phyloP scores from a whole-genome alignment of 1,140 invertebrate species.

The Lepidurus couesii region DNA sequence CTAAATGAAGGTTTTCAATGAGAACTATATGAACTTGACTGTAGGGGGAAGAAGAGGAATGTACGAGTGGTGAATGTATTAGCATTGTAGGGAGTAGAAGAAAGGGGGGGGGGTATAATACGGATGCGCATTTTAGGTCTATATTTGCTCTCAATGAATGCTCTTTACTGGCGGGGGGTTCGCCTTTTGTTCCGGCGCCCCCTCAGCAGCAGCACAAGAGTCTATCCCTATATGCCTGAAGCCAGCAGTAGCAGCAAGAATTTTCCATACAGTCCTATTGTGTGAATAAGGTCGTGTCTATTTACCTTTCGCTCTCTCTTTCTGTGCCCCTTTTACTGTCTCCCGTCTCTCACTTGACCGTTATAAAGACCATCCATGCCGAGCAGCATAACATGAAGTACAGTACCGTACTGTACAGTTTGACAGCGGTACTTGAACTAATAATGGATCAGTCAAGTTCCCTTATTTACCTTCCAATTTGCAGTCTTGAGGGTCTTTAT shows the following conservation, averaged over 20 bases:
- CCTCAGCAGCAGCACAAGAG: not conserved
- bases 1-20: too few relatives aligned
- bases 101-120: not conserved
- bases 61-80: too few relatives aligned
- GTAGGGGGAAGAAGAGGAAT: too few relatives aligned
- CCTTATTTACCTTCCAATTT: too few relatives aligned
- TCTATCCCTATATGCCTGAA: not conserved
- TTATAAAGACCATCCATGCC: not conserved
- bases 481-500: too few relatives aligned
- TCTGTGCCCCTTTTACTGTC: not conserved
- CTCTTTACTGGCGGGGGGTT: not conserved
- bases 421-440: too few relatives aligned
- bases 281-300: not conserved
- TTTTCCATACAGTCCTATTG: not conserved
- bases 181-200: not conserved
- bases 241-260: not conserved
- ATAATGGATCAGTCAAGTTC: too few relatives aligned
- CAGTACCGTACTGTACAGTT: too few relatives aligned
- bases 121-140: not conserved
- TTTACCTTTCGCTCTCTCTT: constrained; percentile 1
- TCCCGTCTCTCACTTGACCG: not conserved
- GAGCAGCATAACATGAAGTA: too few relatives aligned
- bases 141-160: constrained; percentile 9
- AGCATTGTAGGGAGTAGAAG: not conserved
- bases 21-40: too few relatives aligned